Conservation (phyloP, 2,113 vertebrate genomes). For the Corythornis cristatus region DNA sequence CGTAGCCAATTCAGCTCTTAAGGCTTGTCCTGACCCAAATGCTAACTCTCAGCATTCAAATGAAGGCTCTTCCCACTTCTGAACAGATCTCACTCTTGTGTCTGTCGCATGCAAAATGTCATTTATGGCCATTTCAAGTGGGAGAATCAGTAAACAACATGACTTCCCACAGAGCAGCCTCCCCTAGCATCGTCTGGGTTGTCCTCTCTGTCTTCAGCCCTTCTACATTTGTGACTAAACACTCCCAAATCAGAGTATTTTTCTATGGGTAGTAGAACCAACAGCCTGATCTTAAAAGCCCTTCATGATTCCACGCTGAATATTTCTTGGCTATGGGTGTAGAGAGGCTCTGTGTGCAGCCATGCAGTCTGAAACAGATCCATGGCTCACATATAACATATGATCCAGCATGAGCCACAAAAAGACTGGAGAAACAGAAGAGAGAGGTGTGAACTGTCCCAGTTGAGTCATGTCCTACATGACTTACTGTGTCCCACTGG, state of each 20-base stretch:
- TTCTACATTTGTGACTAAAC: neutral
- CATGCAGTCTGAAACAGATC: neutral
- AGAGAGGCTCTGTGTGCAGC: neutral
- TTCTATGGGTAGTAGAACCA: neutral
- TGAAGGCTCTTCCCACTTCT: neutral
- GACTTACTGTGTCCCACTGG: neutral
- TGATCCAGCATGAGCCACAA: neutral
- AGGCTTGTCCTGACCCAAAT: conserved; percentile 40
- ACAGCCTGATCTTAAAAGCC: neutral
- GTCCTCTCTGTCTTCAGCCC: neutral
- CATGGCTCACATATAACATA: neutral
- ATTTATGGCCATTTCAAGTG: conserved; percentile 1
- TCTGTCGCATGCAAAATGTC: neutral
- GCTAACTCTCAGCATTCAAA: conserved; percentile 35
- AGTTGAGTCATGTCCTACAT: neutral
- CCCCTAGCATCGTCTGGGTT: neutral
- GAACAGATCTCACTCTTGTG: neutral
- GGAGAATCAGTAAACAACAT: neutral
- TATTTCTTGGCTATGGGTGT: neutral
- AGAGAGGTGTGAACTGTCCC: neutral
- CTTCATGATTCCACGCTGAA: neutral
- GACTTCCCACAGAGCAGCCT: neutral
- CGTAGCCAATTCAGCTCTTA: conserved; percentile 29
- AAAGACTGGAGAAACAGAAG: neutral
- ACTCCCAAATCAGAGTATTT: neutral